These are phyloP conservation scores for Strigamia crassipes DNA, from an alignment of 2,888 invertebrate genomes.

Conservation along the genomic window DNA sequence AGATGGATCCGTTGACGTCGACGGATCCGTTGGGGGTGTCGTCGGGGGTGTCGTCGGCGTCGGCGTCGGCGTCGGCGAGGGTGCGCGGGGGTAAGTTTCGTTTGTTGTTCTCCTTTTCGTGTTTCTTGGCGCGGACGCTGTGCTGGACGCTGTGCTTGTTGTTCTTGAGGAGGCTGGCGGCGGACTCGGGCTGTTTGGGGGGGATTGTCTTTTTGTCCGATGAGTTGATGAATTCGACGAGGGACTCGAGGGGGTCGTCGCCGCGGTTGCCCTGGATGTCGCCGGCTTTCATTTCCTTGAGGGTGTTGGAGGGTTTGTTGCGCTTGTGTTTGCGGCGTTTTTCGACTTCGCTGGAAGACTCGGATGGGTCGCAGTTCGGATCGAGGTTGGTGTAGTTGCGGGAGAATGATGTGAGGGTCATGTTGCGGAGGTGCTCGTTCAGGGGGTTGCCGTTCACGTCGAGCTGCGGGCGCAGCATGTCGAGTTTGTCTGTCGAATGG, in stretches of 20 bases:
- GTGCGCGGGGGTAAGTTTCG: background rate
- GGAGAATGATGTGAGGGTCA: background rate
- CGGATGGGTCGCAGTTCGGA: background rate
- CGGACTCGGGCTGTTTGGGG: background rate
- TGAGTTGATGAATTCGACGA: slow-evolving; percentile 46
- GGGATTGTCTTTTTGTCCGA: slow-evolving; percentile 36
- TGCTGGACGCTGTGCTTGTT: slow-evolving; percentile 1
- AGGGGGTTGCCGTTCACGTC: slow-evolving; percentile 47
- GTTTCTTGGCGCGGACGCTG: slow-evolving; percentile 19
- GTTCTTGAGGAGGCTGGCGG: background rate
- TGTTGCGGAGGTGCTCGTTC: background rate
- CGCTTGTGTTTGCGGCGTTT: slow-evolving; percentile 44
- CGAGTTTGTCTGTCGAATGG: background rate
- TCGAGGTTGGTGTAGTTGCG: background rate
- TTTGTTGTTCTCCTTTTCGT: slow-evolving; percentile 47
- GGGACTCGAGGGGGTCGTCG: slow-evolving; percentile 19
- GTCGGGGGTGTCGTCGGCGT: too few relatives aligned
- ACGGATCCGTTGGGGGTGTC: background rate
- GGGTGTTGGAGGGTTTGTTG: background rate
- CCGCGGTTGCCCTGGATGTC: slow-evolving; percentile 45
- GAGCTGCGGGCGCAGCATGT: background rate
- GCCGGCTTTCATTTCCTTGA: slow-evolving; percentile 43
- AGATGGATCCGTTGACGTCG: background rate
- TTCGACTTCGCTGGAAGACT: slow-evolving; percentile 15
- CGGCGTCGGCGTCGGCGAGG: background rate